A percentile compares a stretch with the other conserved stretches of the same genome.
phyloP scores from a whole-genome alignment of 2,113 vertebrate genomes.

The Sinocyclocheilus grahami region DNA sequence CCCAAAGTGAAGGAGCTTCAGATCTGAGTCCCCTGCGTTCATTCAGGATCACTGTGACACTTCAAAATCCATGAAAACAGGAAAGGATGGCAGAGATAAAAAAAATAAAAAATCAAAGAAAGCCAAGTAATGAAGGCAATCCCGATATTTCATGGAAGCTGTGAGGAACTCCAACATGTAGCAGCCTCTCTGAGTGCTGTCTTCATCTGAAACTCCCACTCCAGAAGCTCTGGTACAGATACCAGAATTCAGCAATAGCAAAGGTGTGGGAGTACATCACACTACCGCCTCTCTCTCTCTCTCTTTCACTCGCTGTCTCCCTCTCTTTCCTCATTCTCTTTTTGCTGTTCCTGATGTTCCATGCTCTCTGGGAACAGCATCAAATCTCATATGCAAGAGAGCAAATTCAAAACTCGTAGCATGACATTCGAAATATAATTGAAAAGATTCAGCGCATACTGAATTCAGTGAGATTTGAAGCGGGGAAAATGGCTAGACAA shows the following conservation, averaged over 20 bases:
- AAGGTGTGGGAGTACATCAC: slow-evolving; percentile 79
- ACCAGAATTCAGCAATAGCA: slow-evolving; percentile 68
- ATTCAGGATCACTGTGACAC: background rate
- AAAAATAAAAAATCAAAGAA: background rate
- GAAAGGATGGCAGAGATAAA: background rate
- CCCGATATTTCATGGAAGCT: slow-evolving; percentile 15
- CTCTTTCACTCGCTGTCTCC: no score
- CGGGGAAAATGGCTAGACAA: background rate
- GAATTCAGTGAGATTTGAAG: background rate
- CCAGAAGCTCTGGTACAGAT: slow-evolving; percentile 49
- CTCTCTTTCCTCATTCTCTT: slow-evolving; percentile 27
- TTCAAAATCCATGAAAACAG: slow-evolving; percentile 3
- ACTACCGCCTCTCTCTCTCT: slow-evolving; percentile 36
- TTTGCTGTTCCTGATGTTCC: slow-evolving; percentile 8
- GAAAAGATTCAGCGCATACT: background rate
- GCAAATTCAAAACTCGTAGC: slow-evolving; percentile 1
- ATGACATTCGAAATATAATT: background rate
- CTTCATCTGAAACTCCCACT: slow-evolving; percentile 41
- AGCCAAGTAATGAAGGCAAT: slow-evolving; percentile 1
- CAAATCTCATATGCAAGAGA: slow-evolving; percentile 24
- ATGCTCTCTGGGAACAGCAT: slow-evolving; percentile 20
- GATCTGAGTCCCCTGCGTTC: slow-evolving; percentile 39
- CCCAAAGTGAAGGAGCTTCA: slow-evolving; percentile 57
- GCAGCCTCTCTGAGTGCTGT: slow-evolving; percentile 16
- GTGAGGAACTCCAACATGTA: slow-evolving; percentile 31